phyloP scores from a whole-genome alignment of 2,113 vertebrate genomes.

The Podocnemis expansa region DNA sequence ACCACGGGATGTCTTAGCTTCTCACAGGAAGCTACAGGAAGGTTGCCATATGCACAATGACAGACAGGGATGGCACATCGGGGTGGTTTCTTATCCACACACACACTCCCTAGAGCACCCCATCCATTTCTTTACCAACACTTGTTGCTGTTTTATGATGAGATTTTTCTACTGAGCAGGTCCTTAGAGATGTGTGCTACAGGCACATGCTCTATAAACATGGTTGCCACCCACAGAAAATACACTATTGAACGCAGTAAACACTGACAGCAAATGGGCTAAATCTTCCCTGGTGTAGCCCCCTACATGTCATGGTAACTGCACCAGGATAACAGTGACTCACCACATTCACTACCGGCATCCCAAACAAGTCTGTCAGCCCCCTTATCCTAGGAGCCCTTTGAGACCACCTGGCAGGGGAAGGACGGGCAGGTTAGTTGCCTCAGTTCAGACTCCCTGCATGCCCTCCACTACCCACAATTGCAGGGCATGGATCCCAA shows the following conservation, averaged over 20 bases:
- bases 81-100: neutral
- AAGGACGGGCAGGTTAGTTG: no score
- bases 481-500: no score
- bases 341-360: neutral
- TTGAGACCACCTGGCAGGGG: no score
- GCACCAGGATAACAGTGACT: no score
- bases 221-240: neutral
- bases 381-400: no score
- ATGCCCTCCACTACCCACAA: neutral
- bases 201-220: neutral
- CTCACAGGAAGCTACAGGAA: neutral
- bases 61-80: neutral
- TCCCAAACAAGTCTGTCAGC: no score
- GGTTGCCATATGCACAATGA: neutral
- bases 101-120: no score
- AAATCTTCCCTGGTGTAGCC: no score
- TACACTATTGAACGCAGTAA: no score
- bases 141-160: neutral
- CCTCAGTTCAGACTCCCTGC: neutral
- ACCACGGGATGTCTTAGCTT: no score
- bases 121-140: neutral
- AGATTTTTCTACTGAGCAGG: neutral
- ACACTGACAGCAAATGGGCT: no score
- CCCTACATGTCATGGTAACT: neutral
- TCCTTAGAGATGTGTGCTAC: neutral